Percentiles rank a stretch among this genome's conserved stretches.
phyloP scores from a whole-genome alignment of 2,888 invertebrate genomes.

The Campoplex nolae region DNA sequence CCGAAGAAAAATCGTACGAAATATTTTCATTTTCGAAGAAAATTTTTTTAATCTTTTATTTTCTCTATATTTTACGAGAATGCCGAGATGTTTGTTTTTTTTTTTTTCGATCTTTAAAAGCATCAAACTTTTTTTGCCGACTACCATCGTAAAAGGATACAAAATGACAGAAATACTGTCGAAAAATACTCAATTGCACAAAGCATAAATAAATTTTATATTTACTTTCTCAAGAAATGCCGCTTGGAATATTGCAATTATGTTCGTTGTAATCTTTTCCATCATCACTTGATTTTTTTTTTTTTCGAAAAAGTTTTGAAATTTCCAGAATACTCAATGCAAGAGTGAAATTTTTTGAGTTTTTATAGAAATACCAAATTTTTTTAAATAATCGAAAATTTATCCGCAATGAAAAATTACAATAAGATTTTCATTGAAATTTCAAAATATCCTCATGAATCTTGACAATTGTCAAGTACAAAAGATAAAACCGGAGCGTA shows the following conservation, averaged over 20 bases:
- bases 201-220: not conserved
- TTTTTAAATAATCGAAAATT: not conserved
- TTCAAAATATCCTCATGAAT: not conserved
- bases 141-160: not conserved
- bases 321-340: not conserved
- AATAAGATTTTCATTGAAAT: not conserved
- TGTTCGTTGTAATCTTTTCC: not conserved
- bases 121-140: not conserved
- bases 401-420: not conserved
- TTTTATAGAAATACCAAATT: not conserved
- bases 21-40: not conserved
- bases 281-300: not conserved
- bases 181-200: not conserved
- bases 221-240: not conserved
- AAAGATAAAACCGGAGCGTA: no score
- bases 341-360: not conserved
- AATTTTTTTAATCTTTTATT: not conserved
- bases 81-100: not conserved
- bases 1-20: constrained; percentile 1
- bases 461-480: not conserved
- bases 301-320: not conserved
- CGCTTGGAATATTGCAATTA: not conserved
- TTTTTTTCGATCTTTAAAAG: not conserved
- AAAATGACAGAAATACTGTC: not conserved
- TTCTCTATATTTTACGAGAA: not conserved